These are phyloP conservation scores for Sparidentex hasta DNA, from an alignment of 2,797 vertebrate species.

Conservation along the genomic window DNA sequence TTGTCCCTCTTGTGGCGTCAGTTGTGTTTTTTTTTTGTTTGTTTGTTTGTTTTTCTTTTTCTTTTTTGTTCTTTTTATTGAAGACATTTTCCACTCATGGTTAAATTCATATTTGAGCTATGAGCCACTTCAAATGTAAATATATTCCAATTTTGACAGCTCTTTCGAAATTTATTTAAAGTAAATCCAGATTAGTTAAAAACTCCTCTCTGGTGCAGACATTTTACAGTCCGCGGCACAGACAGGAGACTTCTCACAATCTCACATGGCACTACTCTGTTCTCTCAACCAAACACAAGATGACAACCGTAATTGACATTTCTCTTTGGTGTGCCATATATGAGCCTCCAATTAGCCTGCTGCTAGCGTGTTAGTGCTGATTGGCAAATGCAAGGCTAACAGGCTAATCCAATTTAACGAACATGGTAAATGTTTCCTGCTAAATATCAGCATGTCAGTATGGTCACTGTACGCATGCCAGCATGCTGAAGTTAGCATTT, in stretches of 20 bases:
- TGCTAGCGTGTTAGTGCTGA: not conserved
- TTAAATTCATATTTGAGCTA: not conserved
- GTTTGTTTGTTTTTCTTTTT: not conserved
- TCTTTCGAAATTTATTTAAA: not conserved
- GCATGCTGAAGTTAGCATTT: slow-evolving; percentile 3
- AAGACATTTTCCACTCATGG: not conserved
- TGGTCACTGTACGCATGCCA: not conserved
- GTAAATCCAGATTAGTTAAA: not conserved
- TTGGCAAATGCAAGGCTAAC: slow-evolving; percentile 7
- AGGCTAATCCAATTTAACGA: slow-evolving; percentile 8
- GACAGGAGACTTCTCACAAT: not conserved
- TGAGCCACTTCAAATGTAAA: slow-evolving; percentile 1
- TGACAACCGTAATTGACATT: not conserved
- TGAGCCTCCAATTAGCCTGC: not conserved
- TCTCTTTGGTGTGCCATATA: not conserved
- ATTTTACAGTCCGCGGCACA: not conserved
- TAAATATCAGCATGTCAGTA: slow-evolving; percentile 1
- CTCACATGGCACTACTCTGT: not conserved
- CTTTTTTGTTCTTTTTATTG: not conserved
- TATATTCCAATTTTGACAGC: not conserved
- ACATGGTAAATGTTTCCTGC: not conserved
- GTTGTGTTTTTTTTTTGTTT: not conserved
- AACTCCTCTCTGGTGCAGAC: not conserved
- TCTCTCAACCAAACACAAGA: not conserved
- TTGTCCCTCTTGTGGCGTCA: not conserved